phyloP scores from a whole-genome alignment of 2,888 invertebrate species.

The Cheilosia vernalis region DNA sequence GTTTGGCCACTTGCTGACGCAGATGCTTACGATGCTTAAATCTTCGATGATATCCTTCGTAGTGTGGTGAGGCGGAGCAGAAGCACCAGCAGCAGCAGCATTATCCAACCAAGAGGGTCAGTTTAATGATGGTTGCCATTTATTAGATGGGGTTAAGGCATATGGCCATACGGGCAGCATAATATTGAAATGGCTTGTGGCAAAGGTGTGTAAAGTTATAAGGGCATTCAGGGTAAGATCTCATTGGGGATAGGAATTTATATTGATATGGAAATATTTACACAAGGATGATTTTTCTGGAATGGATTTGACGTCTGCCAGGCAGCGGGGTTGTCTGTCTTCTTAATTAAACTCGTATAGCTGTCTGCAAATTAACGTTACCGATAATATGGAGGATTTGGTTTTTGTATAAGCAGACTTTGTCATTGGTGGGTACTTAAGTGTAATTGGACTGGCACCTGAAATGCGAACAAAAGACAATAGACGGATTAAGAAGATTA shows the following conservation, averaged over 20 bases:
- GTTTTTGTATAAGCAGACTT: background rate
- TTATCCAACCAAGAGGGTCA: conserved; percentile 54
- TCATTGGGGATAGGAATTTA: conserved; percentile 14
- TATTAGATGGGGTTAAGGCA: conserved; percentile 64
- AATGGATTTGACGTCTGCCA: background rate
- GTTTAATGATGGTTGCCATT: conserved; percentile 72
- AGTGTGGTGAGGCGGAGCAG: background rate
- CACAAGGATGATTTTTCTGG: background rate
- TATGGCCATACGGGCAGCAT: conserved; percentile 54
- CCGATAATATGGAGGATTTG: background rate
- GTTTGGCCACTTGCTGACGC: conserved; percentile 73
- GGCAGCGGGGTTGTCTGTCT: background rate
- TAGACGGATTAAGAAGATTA: background rate
- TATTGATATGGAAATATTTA: conserved; percentile 32
- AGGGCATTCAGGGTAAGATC: conserved; percentile 33
- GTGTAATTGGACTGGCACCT: background rate
- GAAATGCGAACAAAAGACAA: background rate
- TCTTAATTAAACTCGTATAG: conserved; percentile 17
- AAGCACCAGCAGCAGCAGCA: conserved; percentile 12
- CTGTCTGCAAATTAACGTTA: conserved; percentile 2
- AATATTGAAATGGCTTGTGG: conserved; percentile 61
- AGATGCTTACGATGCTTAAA: conserved; percentile 70
- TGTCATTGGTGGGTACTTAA: background rate
- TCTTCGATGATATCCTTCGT: conserved; percentile 50
- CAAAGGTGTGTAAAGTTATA: conserved; percentile 56